phyloP scores from a whole-genome alignment of 2,888 invertebrate genomes.

The Ormyrus thymus region DNA sequence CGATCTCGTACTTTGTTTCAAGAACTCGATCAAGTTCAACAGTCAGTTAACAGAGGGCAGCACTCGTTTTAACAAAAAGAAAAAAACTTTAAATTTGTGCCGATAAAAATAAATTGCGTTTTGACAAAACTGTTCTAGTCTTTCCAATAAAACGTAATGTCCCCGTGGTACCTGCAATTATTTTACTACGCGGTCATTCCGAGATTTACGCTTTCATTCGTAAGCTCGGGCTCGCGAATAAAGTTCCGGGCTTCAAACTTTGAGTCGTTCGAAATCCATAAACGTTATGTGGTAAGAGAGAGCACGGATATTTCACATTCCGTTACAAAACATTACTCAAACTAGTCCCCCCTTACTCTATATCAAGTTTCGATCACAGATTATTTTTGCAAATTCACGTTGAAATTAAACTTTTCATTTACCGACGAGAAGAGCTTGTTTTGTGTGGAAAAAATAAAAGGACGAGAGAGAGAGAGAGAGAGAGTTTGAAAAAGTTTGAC shows the following conservation, averaged over 20 bases:
- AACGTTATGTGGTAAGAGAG: slow-evolving; percentile 1
- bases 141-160: background rate
- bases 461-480: background rate
- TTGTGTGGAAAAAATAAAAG: slow-evolving; percentile 5
- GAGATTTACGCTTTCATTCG: slow-evolving; percentile 30
- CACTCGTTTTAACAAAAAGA: background rate
- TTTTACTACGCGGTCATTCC: slow-evolving; percentile 26
- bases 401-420: background rate
- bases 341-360: no score
- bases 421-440: background rate
- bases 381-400: background rate
- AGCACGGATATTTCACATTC: no score
- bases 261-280: slow-evolving; percentile 24
- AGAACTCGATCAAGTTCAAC: slow-evolving; percentile 1
- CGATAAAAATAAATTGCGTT: no score
- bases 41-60: slow-evolving; percentile 20
- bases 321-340: no score
- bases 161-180: background rate
- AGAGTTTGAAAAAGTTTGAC: background rate
- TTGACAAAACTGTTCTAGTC: background rate
- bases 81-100: no score
- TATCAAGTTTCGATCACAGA: no score
- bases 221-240: background rate
- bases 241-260: slow-evolving; percentile 28
- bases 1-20: slow-evolving; percentile 8